Evolutionary conservation across 2,797 vertebrate genomes (phyloP).

Genomic region (Anguilla pacifica): DNA sequence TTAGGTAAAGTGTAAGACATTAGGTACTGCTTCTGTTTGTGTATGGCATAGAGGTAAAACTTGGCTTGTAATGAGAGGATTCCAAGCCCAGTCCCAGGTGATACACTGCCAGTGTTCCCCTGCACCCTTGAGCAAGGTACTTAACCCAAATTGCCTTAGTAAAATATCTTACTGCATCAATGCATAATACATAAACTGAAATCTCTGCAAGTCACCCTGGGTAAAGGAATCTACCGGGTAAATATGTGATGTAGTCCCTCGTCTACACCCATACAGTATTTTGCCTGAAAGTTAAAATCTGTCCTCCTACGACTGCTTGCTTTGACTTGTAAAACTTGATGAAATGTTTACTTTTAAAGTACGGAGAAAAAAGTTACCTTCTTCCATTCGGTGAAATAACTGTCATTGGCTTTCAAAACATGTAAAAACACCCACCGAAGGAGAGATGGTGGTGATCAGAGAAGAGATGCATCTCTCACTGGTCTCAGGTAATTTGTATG

Average conservation of each 20-base stretch:
- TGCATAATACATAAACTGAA: not conserved
- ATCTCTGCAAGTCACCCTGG: not conserved
- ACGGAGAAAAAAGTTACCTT: too few relatives aligned
- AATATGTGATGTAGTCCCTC: not conserved
- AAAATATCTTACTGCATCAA: not conserved
- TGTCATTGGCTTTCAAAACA: too few relatives aligned
- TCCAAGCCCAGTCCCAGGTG: not conserved
- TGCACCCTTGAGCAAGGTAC: not conserved
- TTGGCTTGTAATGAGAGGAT: not conserved
- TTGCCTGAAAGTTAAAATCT: not conserved
- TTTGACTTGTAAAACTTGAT: not conserved
- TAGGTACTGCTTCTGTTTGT: not conserved
- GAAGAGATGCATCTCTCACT: not conserved
- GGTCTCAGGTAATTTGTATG: not conserved
- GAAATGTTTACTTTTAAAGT: not conserved
- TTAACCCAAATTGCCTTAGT: not conserved
- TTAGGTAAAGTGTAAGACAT: not conserved
- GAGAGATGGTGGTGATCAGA: too few relatives aligned
- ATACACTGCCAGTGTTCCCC: not conserved
- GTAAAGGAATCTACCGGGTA: not conserved
- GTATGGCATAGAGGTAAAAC: not conserved
- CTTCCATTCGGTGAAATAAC: too few relatives aligned
- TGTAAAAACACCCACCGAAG: too few relatives aligned
- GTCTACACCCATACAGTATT: not conserved
- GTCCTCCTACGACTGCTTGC: not conserved